Evolutionary conservation across 2,888 invertebrate genomes (phyloP).

Genomic region (Atherix ibis): DNA sequence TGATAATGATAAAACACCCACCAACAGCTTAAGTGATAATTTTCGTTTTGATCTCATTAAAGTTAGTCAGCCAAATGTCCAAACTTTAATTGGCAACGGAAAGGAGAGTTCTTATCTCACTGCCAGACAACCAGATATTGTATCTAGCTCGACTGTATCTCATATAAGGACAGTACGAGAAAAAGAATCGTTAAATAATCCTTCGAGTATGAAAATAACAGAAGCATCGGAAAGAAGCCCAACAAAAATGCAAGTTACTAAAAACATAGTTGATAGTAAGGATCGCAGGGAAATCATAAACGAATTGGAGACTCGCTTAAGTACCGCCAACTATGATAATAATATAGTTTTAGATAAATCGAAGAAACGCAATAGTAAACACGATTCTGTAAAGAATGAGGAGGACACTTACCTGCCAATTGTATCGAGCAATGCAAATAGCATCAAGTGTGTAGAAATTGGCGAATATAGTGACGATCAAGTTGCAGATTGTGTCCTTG

Average conservation of each 20-base stretch:
- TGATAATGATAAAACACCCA: slow-evolving; percentile 14
- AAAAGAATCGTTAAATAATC: not conserved
- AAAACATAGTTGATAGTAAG: not conserved
- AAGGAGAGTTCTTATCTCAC: not conserved
- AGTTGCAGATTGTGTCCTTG: not conserved
- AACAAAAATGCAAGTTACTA: too few relatives aligned
- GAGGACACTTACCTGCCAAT: not conserved
- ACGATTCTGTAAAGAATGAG: not conserved
- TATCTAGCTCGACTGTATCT: not conserved
- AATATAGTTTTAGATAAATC: too few relatives aligned
- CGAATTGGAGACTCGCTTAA: not conserved
- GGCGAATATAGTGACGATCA: slow-evolving; percentile 1
- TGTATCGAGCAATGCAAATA: not conserved
- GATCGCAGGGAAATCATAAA: not conserved
- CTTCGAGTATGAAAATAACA: too few relatives aligned
- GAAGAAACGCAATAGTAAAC: too few relatives aligned
- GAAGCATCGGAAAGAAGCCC: too few relatives aligned
- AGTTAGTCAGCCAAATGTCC: slow-evolving; percentile 1
- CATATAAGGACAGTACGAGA: not conserved
- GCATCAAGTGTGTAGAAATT: not conserved
- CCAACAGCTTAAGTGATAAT: slow-evolving; percentile 10
- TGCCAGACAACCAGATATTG: not conserved
- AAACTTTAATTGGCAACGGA: not conserved
- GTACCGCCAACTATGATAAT: not conserved
- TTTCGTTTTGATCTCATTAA: slow-evolving; percentile 8